Percentiles rank a stretch among this genome's conserved stretches.
Conservation (phyloP, 2,888 invertebrate species). For the Apamea epomidion region DNA sequence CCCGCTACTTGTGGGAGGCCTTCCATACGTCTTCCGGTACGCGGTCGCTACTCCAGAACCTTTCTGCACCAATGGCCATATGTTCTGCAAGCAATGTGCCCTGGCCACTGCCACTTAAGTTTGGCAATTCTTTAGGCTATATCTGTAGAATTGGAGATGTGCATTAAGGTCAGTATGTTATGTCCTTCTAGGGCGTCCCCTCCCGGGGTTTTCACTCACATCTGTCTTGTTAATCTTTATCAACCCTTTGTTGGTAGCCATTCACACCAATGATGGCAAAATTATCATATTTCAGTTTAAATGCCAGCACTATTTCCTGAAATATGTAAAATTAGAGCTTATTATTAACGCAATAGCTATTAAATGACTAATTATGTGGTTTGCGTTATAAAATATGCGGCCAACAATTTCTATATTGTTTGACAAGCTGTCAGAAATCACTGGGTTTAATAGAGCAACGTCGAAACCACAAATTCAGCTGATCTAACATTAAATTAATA, state of each 20-base stretch:
- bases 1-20: too few relatives aligned
- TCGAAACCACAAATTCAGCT: slow-evolving; percentile 51
- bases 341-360: slow-evolving; percentile 12
- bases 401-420: slow-evolving; percentile 46
- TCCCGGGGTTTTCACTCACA: neutral
- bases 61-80: too few relatives aligned
- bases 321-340: neutral
- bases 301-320: neutral
- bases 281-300: neutral
- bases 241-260: neutral
- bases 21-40: too few relatives aligned
- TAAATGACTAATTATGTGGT: slow-evolving; percentile 29
- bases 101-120: too few relatives aligned
- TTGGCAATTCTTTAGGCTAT: too few relatives aligned
- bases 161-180: neutral
- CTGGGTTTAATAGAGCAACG: slow-evolving; percentile 25
- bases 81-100: too few relatives aligned
- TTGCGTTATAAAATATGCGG: slow-evolving; percentile 25
- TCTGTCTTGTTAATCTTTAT: neutral
- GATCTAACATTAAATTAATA: slow-evolving; percentile 42
- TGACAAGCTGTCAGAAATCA: slow-evolving; percentile 51
- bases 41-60: too few relatives aligned
- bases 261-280: neutral
- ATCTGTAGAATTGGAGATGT: neutral
- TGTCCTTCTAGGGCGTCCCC: neutral